Percentiles rank a stretch among this genome's conserved stretches.
phyloP scores from a whole-genome alignment of 1,140 invertebrate genomes.

The Bombus picipes region DNA sequence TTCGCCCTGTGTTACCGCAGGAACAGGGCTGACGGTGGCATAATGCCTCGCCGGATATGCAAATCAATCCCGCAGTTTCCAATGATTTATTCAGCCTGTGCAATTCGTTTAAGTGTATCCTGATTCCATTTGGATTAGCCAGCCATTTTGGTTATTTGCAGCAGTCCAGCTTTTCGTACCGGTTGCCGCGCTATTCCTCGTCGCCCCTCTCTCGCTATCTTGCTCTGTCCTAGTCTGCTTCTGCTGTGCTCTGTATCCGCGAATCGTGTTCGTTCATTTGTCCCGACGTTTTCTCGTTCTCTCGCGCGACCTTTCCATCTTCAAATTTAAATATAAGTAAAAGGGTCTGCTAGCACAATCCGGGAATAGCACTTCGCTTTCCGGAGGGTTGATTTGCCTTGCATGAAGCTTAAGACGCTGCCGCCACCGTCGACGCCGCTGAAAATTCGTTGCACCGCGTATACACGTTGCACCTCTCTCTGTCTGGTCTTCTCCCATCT shows the following conservation, averaged over 20 bases:
- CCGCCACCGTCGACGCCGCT: constrained; percentile 27
- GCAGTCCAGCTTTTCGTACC: constrained; percentile 8
- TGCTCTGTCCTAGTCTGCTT: background rate
- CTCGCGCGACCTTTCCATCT: constrained; percentile 61
- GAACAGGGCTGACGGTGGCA: constrained; percentile 41
- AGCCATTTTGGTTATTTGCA: constrained; percentile 49
- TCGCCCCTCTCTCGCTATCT: background rate
- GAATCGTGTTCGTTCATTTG: constrained; percentile 23
- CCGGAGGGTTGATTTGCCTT: constrained; percentile 80
- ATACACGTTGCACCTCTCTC: constrained; percentile 54
- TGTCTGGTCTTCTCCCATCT: constrained; percentile 26
- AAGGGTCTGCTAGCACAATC: constrained; percentile 75
- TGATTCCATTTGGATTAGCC: constrained; percentile 78
- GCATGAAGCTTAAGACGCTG: constrained; percentile 78
- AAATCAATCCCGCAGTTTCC: constrained; percentile 80
- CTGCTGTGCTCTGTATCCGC: background rate
- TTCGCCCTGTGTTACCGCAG: constrained; percentile 40
- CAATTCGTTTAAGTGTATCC: constrained; percentile 83
- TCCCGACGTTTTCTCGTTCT: constrained; percentile 22
- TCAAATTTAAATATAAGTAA: constrained; percentile 82
- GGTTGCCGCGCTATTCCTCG: background rate
- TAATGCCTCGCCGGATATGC: constrained; percentile 75
- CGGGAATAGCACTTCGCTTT: constrained; percentile 72
- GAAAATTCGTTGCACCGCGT: constrained; percentile 70
- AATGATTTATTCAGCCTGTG: constrained; percentile 79